Conservation (phyloP, 2,797 vertebrate species). For the Xenopus petersii region DNA sequence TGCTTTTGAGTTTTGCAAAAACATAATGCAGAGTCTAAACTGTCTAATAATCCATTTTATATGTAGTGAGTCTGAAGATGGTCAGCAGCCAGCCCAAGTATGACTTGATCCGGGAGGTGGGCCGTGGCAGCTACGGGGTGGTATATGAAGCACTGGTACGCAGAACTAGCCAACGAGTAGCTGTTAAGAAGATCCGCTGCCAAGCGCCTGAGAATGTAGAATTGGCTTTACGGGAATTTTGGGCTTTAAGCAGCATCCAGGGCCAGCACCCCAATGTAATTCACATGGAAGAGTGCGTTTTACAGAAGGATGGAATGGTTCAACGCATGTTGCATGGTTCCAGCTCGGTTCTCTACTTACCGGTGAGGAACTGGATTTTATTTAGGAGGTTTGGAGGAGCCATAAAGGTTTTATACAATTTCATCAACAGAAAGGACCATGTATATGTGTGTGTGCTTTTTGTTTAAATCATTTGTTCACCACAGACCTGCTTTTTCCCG, state of each 20-base stretch:
- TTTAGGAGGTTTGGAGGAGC: not conserved
- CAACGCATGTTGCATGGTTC: conserved; percentile 94
- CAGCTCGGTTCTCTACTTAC: conserved; percentile 88
- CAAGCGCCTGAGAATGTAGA: conserved; percentile 96
- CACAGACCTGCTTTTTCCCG: too few species aligned
- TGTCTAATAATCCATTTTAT: not conserved
- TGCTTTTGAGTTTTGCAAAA: too few species aligned
- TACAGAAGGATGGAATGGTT: conserved; percentile 90
- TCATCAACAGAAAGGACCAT: too few species aligned
- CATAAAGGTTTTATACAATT: not conserved
- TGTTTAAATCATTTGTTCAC: too few species aligned
- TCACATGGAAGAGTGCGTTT: conserved; percentile 93
- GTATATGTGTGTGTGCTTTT: too few species aligned
- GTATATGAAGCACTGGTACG: conserved; percentile 92
- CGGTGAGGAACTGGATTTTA: conserved; percentile 69
- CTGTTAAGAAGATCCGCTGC: conserved; percentile 97
- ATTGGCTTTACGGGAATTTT: conserved; percentile 93
- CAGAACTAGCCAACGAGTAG: conserved; percentile 83
- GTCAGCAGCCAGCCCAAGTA: conserved; percentile 98
- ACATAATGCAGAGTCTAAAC: too few species aligned
- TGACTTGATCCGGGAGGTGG: conserved; percentile 98
- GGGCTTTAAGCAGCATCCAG: conserved; percentile 97
- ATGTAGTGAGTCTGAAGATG: conserved; percentile 83
- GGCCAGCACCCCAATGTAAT: conserved; percentile 97
- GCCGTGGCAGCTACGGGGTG: conserved; percentile 95